A percentile compares a stretch with the other conserved stretches of the same genome.
Evolutionary conservation across 2,797 vertebrate genomes (phyloP).

Genomic region (Stomatorhinus walkeri): DNA sequence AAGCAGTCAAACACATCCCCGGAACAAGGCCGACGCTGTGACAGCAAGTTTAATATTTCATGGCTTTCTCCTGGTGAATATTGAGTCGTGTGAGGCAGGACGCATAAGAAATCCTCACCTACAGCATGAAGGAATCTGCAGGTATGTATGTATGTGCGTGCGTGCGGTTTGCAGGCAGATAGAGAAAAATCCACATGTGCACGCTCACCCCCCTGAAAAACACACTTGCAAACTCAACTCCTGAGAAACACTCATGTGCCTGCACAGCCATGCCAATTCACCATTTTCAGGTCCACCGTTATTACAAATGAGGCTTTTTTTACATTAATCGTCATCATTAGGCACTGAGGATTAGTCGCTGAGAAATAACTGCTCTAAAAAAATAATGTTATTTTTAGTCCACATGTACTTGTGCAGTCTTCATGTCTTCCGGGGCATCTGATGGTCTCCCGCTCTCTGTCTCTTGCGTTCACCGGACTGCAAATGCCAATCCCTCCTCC

Average conservation of each 20-base stretch:
- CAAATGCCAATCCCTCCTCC: neutral
- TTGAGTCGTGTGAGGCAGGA: neutral
- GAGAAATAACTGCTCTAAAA: neutral
- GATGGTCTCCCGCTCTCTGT: neutral
- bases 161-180: neutral
- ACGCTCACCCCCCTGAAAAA: neutral
- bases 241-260: neutral
- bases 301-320: neutral
- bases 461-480: neutral
- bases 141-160: neutral
- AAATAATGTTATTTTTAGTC: neutral
- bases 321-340: neutral
- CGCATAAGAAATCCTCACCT: neutral
- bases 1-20: conserved; percentile 12
- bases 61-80: conserved; percentile 16
- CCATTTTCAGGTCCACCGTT: neutral
- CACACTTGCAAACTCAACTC: neutral
- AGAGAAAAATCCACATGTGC: neutral
- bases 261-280: neutral
- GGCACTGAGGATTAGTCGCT: neutral
- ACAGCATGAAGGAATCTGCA: neutral
- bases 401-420: neutral
- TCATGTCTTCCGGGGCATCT: neutral
- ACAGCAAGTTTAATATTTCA: conserved; percentile 57
- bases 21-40: conserved; percentile 31